Evolutionary conservation across 2,113 vertebrate species (phyloP), one percentile per base, ranked within the genome.

Genomic region (Miniopterus natalensis): DNA sequence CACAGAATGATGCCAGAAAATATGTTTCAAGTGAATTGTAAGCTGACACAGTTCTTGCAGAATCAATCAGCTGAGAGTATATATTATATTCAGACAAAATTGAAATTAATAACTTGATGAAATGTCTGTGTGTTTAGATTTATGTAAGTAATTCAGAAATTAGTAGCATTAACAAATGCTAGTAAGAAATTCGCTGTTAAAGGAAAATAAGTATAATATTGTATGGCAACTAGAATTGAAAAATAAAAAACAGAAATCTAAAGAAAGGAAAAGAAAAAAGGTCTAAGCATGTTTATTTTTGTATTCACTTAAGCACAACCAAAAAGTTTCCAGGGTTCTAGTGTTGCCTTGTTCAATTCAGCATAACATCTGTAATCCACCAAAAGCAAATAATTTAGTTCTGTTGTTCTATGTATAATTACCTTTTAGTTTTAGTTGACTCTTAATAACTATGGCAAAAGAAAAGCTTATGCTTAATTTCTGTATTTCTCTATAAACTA

Each of bases 341-440:
- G 6, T 45, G 49, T 57, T 66, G 31, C 21, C 27, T 84, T 66
- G 15, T 61, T 68, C 51, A 75, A 36, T 18, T 84, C 55, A 36
- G 21, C 45, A 14, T 59, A 65, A 53, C 53, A 27, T 87, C 68
- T 36, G 8, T 77, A 49, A 84, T 55, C 70, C 23, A 90, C 40
- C 55, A 53, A 83, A 70, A 77, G 31, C 25, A 57, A 49, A 89
- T 80, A 57, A 66, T 74, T 78, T 36, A 51, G 21, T n/a, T 95
- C 78, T 61, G 8, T 88, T 84, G 31, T 88, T 74, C 18, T 83
- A 17, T 51, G 40, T 74, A 53, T 80, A 40, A 63, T 63, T 88
- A 14, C n/a, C 42, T 94, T 96, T 91, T 20, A 29, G 68, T 83
- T 92, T 73, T 93, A 74, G 49, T 27, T 74, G 65, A 92, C 63